Conservation (phyloP, 2,113 vertebrate genomes). For the Aspiorhynchus laticeps region DNA sequence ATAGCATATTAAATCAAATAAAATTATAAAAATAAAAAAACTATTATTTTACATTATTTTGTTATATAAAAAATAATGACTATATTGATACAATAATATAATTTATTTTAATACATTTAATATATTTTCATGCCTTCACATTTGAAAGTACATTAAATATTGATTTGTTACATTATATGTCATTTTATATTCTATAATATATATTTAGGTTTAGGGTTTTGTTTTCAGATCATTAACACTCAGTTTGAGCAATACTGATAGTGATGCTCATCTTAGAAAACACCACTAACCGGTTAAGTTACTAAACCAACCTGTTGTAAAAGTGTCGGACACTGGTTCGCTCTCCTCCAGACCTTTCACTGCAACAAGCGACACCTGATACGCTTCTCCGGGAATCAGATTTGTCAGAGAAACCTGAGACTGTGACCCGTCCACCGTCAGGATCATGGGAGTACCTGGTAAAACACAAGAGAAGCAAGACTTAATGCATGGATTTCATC, state of each 20-base stretch:
- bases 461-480: background rate
- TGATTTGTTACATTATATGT: no score
- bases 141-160: no score
- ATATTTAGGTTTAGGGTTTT: background rate
- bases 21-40: no score
- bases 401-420: conserved; percentile 77
- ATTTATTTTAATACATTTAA: no score
- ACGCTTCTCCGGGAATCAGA: conserved; percentile 83
- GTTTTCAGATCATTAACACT: background rate
- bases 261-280: background rate
- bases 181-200: no score
- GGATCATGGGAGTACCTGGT: conserved; percentile 76
- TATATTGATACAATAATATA: no score
- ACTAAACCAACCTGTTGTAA: conserved; percentile 80
- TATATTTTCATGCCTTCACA: no score
- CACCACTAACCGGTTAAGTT: background rate
- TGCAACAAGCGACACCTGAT: conserved; percentile 82
- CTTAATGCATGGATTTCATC: background rate
- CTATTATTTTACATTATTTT: no score
- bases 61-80: no score
- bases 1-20: no score
- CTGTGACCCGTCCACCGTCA: conserved; percentile 80
- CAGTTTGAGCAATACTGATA: background rate
- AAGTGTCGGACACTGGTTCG: conserved; percentile 79
- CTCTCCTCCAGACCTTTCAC: conserved; percentile 93